Evolutionary conservation across 2,797 vertebrate species (phyloP).

Genomic region (Chelon labrosus): DNA sequence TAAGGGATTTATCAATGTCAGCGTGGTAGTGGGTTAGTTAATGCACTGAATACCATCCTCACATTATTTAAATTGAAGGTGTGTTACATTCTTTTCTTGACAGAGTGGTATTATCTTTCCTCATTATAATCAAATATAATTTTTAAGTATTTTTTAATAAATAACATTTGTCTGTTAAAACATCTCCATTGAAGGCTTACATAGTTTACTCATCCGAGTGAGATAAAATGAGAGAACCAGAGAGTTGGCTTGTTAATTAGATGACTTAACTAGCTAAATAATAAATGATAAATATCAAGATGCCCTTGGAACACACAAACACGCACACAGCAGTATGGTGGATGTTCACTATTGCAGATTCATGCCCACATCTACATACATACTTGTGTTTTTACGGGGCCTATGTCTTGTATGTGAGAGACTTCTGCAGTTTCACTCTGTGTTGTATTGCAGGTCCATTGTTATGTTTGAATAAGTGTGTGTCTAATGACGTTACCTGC

Average conservation of each 20-base stretch:
- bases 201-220: not conserved
- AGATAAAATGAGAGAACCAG: slow-evolving; percentile 34
- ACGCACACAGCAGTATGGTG: not conserved
- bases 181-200: not conserved
- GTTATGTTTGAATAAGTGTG: slow-evolving; percentile 4
- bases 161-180: not conserved
- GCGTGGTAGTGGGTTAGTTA: slow-evolving; percentile 28
- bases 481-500: not conserved
- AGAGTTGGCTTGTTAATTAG: slow-evolving; percentile 74
- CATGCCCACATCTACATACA: slow-evolving; percentile 16
- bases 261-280: slow-evolving; percentile 79
- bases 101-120: slow-evolving; percentile 17
- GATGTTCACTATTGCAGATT: slow-evolving; percentile 5
- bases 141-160: not conserved
- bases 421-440: not conserved
- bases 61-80: slow-evolving; percentile 44
- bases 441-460: not conserved
- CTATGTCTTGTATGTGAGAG: slow-evolving; percentile 3
- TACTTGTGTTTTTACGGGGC: not conserved
- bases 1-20: slow-evolving; percentile 47
- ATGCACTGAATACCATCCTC: slow-evolving; percentile 17
- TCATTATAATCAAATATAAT: not conserved
- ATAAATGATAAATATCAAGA: slow-evolving; percentile 77
- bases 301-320: slow-evolving; percentile 56
- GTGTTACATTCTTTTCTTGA: slow-evolving; percentile 16